phyloP scores from a whole-genome alignment of 2,113 vertebrate species.

The Proteles cristata region DNA sequence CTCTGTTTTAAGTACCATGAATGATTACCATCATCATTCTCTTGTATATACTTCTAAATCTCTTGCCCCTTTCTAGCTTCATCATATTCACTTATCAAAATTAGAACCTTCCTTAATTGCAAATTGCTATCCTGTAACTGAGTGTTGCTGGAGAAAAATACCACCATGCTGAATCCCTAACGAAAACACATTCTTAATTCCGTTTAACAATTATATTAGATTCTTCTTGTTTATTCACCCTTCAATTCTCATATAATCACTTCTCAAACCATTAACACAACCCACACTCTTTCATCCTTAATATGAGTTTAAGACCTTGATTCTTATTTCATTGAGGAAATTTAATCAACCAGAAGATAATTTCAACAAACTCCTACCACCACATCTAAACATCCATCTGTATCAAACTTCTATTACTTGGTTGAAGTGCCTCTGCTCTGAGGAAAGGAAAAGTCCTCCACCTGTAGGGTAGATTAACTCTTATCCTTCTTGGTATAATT shows the following conservation, averaged over 20 bases:
- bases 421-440: not conserved
- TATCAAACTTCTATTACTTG: not conserved
- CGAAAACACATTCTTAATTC: not conserved
- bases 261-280: not conserved
- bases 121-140: slow-evolving; percentile 8
- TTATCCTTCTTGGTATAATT: not conserved
- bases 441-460: not conserved
- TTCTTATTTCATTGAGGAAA: not conserved
- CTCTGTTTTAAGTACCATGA: not conserved
- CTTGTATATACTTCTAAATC: not conserved
- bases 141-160: not conserved
- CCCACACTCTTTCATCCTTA: not conserved
- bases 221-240: slow-evolving; percentile 4
- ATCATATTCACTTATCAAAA: not conserved
- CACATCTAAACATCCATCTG: not conserved
- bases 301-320: not conserved
- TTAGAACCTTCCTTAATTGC: not conserved
- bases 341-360: not conserved
- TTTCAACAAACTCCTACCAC: not conserved
- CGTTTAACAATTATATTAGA: not conserved
- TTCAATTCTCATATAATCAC: not conserved
- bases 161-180: not conserved
- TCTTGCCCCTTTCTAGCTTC: not conserved
- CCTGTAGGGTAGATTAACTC: not conserved
- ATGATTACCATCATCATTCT: not conserved